Base-by-base conservation (phyloP, 2,888 invertebrate genomes). In the Chymomyza fuscimana region DNA sequence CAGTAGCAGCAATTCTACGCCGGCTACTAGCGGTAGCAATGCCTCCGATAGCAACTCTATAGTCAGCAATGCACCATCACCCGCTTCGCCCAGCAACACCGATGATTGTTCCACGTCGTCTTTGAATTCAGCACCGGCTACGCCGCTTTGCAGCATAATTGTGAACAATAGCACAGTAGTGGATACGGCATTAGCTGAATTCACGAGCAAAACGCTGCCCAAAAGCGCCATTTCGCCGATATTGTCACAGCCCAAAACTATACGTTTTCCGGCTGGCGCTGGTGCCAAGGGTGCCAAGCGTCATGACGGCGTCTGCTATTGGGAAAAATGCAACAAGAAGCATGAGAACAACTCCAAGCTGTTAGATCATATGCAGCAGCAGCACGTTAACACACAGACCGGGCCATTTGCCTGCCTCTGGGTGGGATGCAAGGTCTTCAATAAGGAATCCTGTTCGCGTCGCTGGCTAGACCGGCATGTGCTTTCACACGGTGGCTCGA, bases 401-500 rank as follows among this genome's bases (percentile, higher is more conserved):
- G 95, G 95, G 16, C 96, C 96, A 89, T 98, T 96, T 92, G 95
- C 96, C 63, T 98, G 98, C 91, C 94, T 97, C 67, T 99, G 98
- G 98, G 94, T 95, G 85, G 97, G 96, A 64, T 98, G 98, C 93
- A 98, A 98, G 92, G 98, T 98, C 56, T 97, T 96, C 90, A 96
- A 97, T 79, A 96, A 96, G 90, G 95, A 96, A 50, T 98, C 98
- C 9, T 97, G 97, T 90, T 98, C 98, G 6, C 94, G 97, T 67
- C 95, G 97, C 68, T 99, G 98, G 98, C 93, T 98, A 79, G 97
- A 98, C 91, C 93, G 98, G 61, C 98, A 98, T 92, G 96, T 98
- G 59, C 93, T 97, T 63, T 96, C 96, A 0, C 98, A 98, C 92
- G 96, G 96, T 69, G 97, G 97, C 59, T 97, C 96, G 92, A 98